phyloP scores from a whole-genome alignment of 37 sponge, comb jelly and placozoan genomes.

The Halisarca cf. caerulea region DNA sequence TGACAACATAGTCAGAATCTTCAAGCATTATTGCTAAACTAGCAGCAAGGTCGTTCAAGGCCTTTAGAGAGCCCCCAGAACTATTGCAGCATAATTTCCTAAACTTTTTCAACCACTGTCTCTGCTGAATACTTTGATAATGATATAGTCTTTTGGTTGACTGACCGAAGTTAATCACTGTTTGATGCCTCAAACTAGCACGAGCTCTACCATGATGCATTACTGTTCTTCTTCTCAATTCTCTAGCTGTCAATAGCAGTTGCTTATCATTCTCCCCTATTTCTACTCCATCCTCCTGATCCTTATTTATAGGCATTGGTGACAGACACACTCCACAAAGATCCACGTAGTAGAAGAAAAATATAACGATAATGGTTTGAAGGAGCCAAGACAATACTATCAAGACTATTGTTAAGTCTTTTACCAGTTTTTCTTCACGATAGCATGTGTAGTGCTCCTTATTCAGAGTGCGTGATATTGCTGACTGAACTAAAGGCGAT shows the following conservation, averaged over 20 bases:
- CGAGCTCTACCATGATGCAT: not conserved
- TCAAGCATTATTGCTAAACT: not conserved
- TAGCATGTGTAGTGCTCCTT: not conserved
- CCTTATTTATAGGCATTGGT: not conserved
- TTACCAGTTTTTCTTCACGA: not conserved
- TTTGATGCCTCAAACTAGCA: not conserved
- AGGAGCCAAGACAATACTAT: slow-evolving; percentile 2
- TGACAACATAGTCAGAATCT: slow-evolving; percentile 9
- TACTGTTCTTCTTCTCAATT: not conserved
- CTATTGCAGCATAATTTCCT: not conserved
- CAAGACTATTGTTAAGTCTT: not conserved
- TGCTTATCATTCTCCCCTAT: not conserved
- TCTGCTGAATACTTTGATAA: slow-evolving; percentile 4
- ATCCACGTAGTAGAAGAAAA: not conserved
- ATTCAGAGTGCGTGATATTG: too few species aligned
- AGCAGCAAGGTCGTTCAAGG: slow-evolving; percentile 7
- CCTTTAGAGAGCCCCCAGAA: not conserved
- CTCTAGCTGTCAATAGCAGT: not conserved
- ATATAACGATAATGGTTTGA: not conserved
- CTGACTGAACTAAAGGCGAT: not conserved
- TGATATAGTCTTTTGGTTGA: slow-evolving; percentile 9
- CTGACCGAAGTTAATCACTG: not conserved
- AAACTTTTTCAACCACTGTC: slow-evolving; percentile 6
- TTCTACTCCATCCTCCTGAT: not conserved
- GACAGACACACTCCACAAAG: not conserved